These are phyloP conservation scores for Meganola albula DNA, from an alignment of 2,888 invertebrate genomes.

Conservation along the genomic window DNA sequence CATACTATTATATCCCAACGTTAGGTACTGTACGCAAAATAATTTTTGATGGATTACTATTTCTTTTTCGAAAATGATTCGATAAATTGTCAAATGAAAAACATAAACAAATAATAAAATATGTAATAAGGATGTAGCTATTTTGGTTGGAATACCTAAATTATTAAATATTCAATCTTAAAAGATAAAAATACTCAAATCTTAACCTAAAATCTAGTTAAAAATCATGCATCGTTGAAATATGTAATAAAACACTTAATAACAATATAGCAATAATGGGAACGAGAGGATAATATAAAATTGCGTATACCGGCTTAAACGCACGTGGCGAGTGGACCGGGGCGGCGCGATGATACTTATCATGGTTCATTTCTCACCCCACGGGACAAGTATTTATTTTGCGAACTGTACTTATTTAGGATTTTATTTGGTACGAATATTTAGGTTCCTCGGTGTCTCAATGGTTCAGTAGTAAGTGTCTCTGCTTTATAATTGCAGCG, in stretches of 20 bases:
- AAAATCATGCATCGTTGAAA: conserved; percentile 3
- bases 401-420: conserved; percentile 18
- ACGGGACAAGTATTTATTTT: conserved; percentile 23
- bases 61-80: too few species aligned
- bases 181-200: conserved; percentile 3
- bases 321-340: conserved; percentile 46
- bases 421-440: conserved; percentile 4
- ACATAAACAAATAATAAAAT: too few species aligned
- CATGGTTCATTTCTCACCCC: conserved; percentile 63
- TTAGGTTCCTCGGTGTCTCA: too few species aligned
- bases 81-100: too few species aligned
- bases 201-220: neutral
- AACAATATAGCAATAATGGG: conserved; percentile 43
- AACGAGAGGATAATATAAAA: conserved; percentile 55
- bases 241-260: conserved; percentile 42
- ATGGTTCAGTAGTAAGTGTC: too few species aligned
- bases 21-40: too few species aligned
- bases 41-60: too few species aligned
- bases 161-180: neutral
- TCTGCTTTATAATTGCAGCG: too few species aligned
- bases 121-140: too few species aligned
- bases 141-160: neutral
- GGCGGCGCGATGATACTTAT: conserved; percentile 53
- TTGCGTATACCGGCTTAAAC: conserved; percentile 52
- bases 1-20: neutral